Conservation (phyloP, 2,113 vertebrate genomes). For the Chionis minor region DNA sequence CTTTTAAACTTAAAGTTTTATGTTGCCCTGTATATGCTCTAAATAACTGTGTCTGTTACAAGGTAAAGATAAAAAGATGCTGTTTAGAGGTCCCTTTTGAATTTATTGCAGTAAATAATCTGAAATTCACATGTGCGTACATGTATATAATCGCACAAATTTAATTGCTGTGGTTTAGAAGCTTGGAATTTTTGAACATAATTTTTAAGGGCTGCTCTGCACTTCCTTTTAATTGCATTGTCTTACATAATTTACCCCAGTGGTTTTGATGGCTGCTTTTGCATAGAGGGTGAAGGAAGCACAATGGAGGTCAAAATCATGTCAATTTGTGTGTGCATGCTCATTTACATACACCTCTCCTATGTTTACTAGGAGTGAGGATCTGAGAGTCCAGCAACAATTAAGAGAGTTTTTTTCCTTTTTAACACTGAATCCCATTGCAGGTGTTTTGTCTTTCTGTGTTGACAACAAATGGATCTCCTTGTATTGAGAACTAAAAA, state of each 20-base stretch:
- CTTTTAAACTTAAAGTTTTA: neutral
- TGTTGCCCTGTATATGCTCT: neutral
- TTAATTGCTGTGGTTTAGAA: neutral
- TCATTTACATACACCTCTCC: neutral
- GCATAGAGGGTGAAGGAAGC: neutral
- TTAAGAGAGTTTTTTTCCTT: neutral
- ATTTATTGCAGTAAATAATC: neutral
- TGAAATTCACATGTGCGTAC: neutral
- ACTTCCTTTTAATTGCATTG: neutral
- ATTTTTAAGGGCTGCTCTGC: neutral
- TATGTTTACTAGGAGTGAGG: neutral
- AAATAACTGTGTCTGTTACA: neutral
- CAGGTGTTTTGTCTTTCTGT: neutral
- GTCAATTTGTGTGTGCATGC: neutral
- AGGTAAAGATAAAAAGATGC: neutral
- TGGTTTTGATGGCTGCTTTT: neutral
- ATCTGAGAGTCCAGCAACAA: neutral
- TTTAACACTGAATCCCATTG: neutral
- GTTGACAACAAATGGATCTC: neutral
- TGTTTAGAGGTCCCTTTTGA: neutral
- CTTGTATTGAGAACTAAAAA: neutral
- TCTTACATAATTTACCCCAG: neutral
- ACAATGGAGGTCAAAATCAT: neutral
- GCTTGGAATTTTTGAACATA: neutral
- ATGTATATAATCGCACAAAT: neutral